phyloP scores from a whole-genome alignment of 2,797 vertebrate species.

The Loriculus beryllinus region DNA sequence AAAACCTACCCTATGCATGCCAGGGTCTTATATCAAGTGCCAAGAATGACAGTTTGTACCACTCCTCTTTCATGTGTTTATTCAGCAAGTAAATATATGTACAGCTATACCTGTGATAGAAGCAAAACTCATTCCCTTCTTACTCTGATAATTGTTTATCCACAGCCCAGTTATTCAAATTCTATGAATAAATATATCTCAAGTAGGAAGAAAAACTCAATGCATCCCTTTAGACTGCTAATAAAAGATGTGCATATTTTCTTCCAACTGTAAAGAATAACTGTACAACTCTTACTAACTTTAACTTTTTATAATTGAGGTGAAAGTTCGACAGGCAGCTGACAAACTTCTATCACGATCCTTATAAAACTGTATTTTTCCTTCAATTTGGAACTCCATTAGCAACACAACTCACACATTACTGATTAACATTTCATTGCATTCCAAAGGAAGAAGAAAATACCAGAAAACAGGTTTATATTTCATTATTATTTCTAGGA shows the following conservation, averaged over 20 bases:
- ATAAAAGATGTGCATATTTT: rapidly evolving
- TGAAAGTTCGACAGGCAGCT: background rate
- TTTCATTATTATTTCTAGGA: background rate
- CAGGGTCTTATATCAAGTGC: background rate
- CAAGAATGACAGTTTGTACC: background rate
- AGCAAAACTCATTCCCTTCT: background rate
- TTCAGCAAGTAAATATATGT: background rate
- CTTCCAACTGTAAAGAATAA: background rate
- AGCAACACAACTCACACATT: background rate
- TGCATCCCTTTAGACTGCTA: background rate
- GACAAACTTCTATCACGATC: background rate
- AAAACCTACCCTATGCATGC: background rate
- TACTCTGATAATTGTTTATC: background rate
- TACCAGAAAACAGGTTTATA: background rate
- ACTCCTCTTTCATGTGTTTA: background rate
- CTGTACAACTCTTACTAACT: background rate
- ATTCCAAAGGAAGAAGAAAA: background rate
- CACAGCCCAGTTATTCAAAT: background rate
- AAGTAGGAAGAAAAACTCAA: background rate
- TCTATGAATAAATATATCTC: background rate
- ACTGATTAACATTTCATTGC: background rate
- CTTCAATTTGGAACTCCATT: background rate
- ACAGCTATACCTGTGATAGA: background rate
- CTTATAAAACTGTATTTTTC: background rate
- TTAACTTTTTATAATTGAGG: background rate